phyloP scores from a whole-genome alignment of 2,113 vertebrate species.

The Ornithorhynchus anatinus region DNA sequence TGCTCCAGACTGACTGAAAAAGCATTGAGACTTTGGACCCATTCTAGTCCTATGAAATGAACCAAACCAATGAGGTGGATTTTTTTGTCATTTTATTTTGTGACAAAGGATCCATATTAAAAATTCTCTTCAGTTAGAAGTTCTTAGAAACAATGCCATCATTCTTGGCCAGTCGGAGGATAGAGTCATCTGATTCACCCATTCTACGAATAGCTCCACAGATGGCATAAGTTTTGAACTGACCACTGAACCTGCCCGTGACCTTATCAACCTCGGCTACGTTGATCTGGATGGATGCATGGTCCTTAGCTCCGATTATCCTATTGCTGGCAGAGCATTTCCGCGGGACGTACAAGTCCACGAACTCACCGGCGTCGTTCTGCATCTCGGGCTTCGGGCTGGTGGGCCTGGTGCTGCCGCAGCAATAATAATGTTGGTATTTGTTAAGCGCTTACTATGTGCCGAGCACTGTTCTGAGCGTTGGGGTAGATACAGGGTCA shows the following conservation, averaged over 20 bases:
- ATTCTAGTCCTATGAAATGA: no score
- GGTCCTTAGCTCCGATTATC: conserved; percentile 96
- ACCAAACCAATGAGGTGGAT: neutral
- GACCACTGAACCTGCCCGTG: conserved; percentile 77
- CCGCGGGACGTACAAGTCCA: conserved; percentile 94
- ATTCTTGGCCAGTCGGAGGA: conserved; percentile 77
- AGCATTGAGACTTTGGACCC: no score
- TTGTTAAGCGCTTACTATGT: no score
- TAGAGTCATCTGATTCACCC: conserved; percentile 84
- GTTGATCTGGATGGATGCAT: conserved; percentile 97
- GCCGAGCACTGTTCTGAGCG: no score
- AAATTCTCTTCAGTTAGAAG: conserved; percentile 6
- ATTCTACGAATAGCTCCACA: conserved; percentile 81
- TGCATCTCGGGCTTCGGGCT: conserved; percentile 81
- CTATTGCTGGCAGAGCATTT: conserved; percentile 98
- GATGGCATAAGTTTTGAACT: conserved; percentile 81
- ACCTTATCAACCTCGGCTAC: conserved; percentile 85
- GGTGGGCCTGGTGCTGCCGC: conserved; percentile 64
- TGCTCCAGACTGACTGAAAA: no score
- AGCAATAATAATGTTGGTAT: no score
- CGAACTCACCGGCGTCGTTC: conserved; percentile 98
- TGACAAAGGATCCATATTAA: neutral
- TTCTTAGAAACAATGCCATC: conserved; percentile 75
- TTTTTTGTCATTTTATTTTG: neutral
- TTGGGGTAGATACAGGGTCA: no score